Evolutionary conservation across 2,113 vertebrate species (phyloP).

Genomic region (Synodontis membranacea): DNA sequence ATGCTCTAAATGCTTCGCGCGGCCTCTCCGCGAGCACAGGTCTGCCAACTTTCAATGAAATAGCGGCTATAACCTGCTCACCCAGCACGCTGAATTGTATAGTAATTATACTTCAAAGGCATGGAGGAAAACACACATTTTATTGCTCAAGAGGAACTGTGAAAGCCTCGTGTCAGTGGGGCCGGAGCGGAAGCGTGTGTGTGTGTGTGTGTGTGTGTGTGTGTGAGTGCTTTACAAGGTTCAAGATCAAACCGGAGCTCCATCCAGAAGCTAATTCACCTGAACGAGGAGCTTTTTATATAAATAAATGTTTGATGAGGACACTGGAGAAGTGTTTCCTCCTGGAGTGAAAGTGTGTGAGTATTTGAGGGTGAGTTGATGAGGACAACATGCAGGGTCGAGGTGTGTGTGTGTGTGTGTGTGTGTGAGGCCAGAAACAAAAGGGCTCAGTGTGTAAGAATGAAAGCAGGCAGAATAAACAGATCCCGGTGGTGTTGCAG

Average conservation of each 20-base stretch:
- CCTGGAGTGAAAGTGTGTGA: background rate
- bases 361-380: conserved; percentile 29
- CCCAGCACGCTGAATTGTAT: conserved; percentile 70
- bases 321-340: conserved; percentile 2
- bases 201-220: conserved; percentile 33
- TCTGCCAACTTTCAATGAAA: conserved; percentile 75
- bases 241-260: background rate
- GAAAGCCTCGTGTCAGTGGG: conserved; percentile 59
- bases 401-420: conserved; percentile 50
- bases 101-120: conserved; percentile 77
- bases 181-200: conserved; percentile 26
- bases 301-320: conserved; percentile 9
- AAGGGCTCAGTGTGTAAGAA: conserved; percentile 83
- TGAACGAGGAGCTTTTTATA: conserved; percentile 5
- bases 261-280: conserved; percentile 24
- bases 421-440: conserved; percentile 69
- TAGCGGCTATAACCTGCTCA: conserved; percentile 70
- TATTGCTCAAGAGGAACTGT: conserved; percentile 70
- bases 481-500: conserved; percentile 75
- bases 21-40: conserved; percentile 59
- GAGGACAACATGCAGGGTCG: background rate
- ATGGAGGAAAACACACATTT: conserved; percentile 61
- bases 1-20: conserved; percentile 60
- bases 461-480: conserved; percentile 90
- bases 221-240: conserved; percentile 2